phyloP scores from a whole-genome alignment of 92 coral and sea anemone species.

The Actinernus sp. region DNA sequence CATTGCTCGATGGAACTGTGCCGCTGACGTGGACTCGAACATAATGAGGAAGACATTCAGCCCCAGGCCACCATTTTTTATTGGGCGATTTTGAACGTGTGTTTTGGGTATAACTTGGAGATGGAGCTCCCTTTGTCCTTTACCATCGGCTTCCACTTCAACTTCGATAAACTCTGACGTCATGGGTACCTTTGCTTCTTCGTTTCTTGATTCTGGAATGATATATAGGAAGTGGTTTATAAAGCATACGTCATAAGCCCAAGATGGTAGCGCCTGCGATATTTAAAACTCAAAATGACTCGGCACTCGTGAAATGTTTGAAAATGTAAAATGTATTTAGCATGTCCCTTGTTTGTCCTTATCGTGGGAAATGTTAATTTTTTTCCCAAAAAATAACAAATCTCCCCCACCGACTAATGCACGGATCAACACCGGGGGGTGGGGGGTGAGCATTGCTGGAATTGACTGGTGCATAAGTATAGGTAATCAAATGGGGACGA shows the following conservation, averaged over 20 bases:
- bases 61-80: constrained; percentile 13
- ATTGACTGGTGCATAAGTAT: no score
- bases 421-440: not conserved
- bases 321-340: not conserved
- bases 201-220: not conserved
- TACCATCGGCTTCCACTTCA: not conserved
- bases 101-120: constrained; percentile 18
- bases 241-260: no score
- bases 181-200: not conserved
- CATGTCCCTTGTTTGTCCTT: no score
- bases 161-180: constrained; percentile 24
- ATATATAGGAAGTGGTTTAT: not conserved
- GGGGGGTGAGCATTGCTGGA: no score
- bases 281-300: not conserved
- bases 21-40: constrained; percentile 45
- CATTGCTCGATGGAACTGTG: constrained; percentile 38
- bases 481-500: no score
- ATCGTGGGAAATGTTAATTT: no score
- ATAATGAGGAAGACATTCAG: constrained; percentile 31
- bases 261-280: not conserved
- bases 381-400: no score
- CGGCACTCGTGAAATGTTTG: not conserved
- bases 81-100: constrained; percentile 9
- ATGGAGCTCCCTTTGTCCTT: constrained; percentile 6
- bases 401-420: not conserved